Percentiles rank a stretch among this genome's conserved stretches.
phyloP scores from a whole-genome alignment of 2,888 invertebrate genomes.

The Bombyx huttoni region DNA sequence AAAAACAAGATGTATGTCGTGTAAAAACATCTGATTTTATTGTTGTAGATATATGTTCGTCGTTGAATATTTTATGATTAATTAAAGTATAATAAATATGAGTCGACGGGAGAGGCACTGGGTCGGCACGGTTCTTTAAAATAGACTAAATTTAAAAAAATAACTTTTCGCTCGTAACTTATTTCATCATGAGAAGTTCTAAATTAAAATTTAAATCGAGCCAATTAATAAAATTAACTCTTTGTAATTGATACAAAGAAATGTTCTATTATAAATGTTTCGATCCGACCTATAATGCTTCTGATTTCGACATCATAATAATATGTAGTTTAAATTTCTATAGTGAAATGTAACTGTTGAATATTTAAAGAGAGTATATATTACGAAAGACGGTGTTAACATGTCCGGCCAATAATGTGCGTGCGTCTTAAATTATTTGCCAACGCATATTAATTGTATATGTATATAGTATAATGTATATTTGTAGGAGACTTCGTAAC shows the following conservation, averaged over 20 bases:
- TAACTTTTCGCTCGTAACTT: too few species aligned
- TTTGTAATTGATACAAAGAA: too few species aligned
- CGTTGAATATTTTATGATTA: slow-evolving; percentile 33
- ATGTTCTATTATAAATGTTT: too few species aligned
- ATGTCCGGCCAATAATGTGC: slow-evolving; percentile 63
- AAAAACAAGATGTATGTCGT: slow-evolving; percentile 47
- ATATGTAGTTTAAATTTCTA: slow-evolving; percentile 49
- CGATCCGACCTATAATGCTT: too few species aligned
- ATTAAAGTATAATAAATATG: too few species aligned
- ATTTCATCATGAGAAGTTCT: too few species aligned
- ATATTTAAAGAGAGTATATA: slow-evolving; percentile 34
- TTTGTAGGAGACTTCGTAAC: slow-evolving; percentile 11
- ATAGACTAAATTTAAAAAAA: too few species aligned
- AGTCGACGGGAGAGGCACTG: too few species aligned
- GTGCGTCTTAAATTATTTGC: slow-evolving; percentile 48
- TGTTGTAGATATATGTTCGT: slow-evolving; percentile 65
- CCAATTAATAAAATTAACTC: too few species aligned
- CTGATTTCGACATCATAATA: too few species aligned
- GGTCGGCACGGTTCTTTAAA: too few species aligned
- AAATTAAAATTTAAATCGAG: too few species aligned
- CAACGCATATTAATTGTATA: slow-evolving; percentile 41
- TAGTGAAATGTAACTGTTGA: slow-evolving; percentile 67
- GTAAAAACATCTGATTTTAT: slow-evolving; percentile 65
- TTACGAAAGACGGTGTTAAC: slow-evolving; percentile 17
- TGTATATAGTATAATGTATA: slow-evolving; percentile 9